These are phyloP conservation scores for Xenopus petersii DNA, from an alignment of 2,797 vertebrate genomes.

Conservation along the genomic window DNA sequence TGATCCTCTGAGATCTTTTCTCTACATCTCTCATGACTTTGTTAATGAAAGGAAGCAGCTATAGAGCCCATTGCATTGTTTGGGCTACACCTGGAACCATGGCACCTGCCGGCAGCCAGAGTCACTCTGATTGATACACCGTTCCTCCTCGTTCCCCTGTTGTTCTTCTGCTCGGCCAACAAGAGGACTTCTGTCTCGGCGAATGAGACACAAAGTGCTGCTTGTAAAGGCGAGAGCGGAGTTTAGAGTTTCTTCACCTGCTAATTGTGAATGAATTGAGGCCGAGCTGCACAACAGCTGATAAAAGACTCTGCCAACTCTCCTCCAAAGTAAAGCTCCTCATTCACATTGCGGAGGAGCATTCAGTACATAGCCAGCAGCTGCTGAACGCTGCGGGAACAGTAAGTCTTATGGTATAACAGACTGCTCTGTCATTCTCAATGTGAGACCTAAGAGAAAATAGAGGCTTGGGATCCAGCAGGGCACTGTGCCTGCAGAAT, in stretches of 20 bases:
- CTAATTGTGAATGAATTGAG: constrained; percentile 14
- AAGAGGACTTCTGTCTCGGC: background rate
- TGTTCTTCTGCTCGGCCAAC: background rate
- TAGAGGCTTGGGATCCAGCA: background rate
- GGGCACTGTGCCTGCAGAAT: constrained; percentile 16
- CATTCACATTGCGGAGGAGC: constrained; percentile 17
- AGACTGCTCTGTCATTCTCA: constrained; percentile 37
- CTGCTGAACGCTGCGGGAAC: constrained; percentile 21
- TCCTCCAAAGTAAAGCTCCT: constrained; percentile 6
- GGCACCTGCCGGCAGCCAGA: too few species aligned
- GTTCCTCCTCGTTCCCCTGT: background rate
- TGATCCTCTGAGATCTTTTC: too few species aligned
- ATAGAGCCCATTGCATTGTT: too few species aligned
- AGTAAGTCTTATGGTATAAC: constrained; percentile 26
- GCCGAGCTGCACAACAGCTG: constrained; percentile 13
- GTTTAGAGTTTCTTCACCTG: constrained; percentile 5
- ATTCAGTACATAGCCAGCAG: constrained; percentile 1
- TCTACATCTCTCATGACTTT: too few species aligned
- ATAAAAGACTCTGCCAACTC: constrained; percentile 9
- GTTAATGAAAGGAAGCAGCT: too few species aligned
- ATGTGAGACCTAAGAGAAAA: constrained; percentile 21
- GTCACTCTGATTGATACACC: background rate
- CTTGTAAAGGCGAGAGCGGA: background rate
- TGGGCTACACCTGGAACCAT: too few species aligned
- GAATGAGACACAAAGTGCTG: background rate